phyloP scores from a whole-genome alignment of 1,140 invertebrate species.

The Drosophila nasuta region DNA sequence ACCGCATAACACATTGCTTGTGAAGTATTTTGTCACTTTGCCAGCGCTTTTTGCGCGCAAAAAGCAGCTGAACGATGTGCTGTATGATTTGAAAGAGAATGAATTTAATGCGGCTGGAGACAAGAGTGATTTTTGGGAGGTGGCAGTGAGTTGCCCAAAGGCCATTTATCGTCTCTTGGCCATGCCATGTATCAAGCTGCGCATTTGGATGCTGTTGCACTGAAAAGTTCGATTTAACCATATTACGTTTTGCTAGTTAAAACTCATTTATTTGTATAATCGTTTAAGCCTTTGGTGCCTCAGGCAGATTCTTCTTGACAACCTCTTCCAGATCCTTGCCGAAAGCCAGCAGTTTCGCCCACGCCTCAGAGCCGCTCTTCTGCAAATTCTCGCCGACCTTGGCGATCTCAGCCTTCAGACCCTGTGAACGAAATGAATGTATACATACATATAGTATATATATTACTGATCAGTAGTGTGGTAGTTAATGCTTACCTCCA shows the following conservation, averaged over 20 bases:
- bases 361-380: not conserved
- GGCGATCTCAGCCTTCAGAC: not conserved
- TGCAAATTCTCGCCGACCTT: not conserved
- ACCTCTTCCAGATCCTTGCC: not conserved
- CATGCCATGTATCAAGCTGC: constrained; percentile 23
- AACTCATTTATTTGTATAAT: constrained; percentile 22
- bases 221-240: not conserved
- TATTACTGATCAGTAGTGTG: too few relatives aligned
- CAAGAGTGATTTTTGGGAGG: not conserved
- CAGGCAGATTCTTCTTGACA: not conserved
- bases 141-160: constrained; percentile 1
- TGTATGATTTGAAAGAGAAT: not conserved
- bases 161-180: constrained; percentile 37
- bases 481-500: not conserved
- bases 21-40: constrained; percentile 34
- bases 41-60: not conserved
- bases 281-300: not conserved
- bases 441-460: too few relatives aligned
- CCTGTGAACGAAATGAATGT: not conserved
- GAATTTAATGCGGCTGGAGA: not conserved
- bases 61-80: constrained; percentile 31
- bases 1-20: not conserved
- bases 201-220: constrained; percentile 39
- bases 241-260: constrained; percentile 33
- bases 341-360: not conserved